phyloP scores from a whole-genome alignment of 2,113 vertebrate genomes.

The Podiceps cristatus region DNA sequence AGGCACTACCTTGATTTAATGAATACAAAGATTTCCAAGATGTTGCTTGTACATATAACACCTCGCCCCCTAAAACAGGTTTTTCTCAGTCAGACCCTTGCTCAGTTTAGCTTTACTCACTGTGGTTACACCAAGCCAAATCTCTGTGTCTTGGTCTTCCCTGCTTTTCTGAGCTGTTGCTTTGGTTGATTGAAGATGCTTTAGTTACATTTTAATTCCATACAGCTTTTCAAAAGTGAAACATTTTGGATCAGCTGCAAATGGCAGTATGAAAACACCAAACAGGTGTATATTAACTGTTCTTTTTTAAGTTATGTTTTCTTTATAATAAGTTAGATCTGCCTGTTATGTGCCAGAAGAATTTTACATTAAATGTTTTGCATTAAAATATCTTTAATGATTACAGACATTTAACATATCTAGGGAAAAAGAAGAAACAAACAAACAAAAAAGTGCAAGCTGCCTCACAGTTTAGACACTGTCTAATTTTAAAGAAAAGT shows the following conservation, averaged over 20 bases:
- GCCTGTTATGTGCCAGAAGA: not conserved
- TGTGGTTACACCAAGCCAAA: accelerated
- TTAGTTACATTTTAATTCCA: not conserved
- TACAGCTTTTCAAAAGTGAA: accelerated
- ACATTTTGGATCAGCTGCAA: not conserved
- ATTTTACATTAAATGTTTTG: not conserved
- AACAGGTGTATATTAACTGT: not conserved
- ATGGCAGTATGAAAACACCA: not conserved
- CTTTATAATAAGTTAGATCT: not conserved
- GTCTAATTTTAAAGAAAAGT: not conserved
- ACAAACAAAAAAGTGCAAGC: not conserved
- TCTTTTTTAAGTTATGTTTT: not conserved
- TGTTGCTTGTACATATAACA: not conserved
- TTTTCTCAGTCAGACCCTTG: not conserved
- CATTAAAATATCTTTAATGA: not conserved
- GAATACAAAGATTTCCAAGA: not conserved
- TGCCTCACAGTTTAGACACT: accelerated
- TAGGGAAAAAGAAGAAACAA: not conserved
- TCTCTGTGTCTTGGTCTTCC: not conserved
- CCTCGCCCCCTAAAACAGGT: accelerated
- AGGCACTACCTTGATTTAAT: not conserved
- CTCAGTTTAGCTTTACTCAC: not conserved
- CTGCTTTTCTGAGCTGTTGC: not conserved
- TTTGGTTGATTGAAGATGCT: not conserved
- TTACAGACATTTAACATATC: not conserved